Evolutionary conservation across 2,888 invertebrate species (phyloP).

Genomic region (Tanypteryx hageni): DNA sequence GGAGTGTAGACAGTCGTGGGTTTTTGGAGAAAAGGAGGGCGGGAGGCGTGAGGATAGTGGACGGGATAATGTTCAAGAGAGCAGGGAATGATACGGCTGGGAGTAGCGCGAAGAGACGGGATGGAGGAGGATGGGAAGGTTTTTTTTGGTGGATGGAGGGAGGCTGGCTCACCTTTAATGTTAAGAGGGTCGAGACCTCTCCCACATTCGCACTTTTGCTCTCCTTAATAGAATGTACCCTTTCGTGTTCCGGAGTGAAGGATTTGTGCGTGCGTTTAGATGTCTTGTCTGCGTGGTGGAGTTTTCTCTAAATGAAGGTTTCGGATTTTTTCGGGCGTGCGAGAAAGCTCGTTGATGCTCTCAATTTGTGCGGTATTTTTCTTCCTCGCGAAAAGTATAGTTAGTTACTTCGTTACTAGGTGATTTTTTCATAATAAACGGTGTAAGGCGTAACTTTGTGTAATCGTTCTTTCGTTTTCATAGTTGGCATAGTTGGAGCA

Average conservation of each 20-base stretch:
- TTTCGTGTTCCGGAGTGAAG: conserved; percentile 33
- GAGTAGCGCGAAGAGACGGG: background rate
- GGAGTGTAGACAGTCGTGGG: conserved; percentile 43
- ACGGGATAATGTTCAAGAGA: background rate
- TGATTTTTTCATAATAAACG: no score
- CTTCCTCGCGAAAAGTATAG: background rate
- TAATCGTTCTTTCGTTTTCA: no score
- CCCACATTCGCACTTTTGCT: background rate
- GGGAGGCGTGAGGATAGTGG: background rate
- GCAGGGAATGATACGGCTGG: conserved; percentile 1
- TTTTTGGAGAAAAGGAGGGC: background rate
- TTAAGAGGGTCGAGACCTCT: background rate
- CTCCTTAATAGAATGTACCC: conserved; percentile 40
- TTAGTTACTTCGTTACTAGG: background rate
- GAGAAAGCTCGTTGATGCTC: background rate
- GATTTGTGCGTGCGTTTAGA: conserved; percentile 38
- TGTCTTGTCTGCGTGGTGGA: background rate
- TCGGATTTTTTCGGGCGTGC: background rate
- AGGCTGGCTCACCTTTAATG: background rate
- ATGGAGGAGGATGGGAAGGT: background rate
- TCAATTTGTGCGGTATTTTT: background rate
- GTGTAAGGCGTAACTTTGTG: no score
- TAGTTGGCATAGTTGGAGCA: no score
- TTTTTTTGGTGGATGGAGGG: background rate
- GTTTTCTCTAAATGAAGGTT: background rate